phyloP scores from a whole-genome alignment of 2,888 invertebrate species.

The Rambutsinella grinnellia region DNA sequence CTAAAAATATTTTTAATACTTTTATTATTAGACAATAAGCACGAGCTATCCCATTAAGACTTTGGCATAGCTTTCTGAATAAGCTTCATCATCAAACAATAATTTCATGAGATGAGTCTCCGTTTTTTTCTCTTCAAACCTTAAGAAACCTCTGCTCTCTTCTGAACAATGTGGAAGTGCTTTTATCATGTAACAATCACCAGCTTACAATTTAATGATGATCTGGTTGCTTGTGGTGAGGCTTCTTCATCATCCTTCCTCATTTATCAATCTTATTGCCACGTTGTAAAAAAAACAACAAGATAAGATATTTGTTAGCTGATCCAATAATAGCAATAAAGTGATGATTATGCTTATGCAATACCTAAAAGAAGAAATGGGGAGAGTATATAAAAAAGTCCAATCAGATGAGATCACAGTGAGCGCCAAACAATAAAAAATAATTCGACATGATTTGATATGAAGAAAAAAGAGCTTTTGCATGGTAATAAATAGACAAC shows the following conservation, averaged over 20 bases:
- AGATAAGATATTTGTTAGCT: constrained; percentile 44
- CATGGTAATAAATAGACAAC: constrained; percentile 31
- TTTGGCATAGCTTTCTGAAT: constrained; percentile 5
- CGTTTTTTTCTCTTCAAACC: constrained; percentile 7
- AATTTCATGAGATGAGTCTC: constrained; percentile 38
- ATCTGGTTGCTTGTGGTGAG: no score
- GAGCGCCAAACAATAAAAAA: constrained; percentile 17
- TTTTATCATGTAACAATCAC: no score
- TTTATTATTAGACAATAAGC: constrained; percentile 39
- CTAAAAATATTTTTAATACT: constrained; percentile 36
- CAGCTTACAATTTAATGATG: no score
- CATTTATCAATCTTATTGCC: constrained; percentile 34
- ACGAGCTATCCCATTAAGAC: constrained; percentile 28
- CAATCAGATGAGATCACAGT: constrained; percentile 7
- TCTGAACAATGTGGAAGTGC: background rate
- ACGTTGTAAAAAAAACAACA: constrained; percentile 1
- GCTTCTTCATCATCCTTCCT: no score
- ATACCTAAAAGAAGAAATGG: no score
- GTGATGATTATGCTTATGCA: constrained; percentile 26
- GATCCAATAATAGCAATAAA: constrained; percentile 37
- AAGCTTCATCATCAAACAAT: constrained; percentile 20
- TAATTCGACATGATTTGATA: background rate
- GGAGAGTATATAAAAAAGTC: no score
- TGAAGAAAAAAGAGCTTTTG: constrained; percentile 1
- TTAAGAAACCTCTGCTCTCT: background rate